Base-by-base conservation (phyloP, 2,797 vertebrate genomes). In the Eidolon dupreanum region DNA sequence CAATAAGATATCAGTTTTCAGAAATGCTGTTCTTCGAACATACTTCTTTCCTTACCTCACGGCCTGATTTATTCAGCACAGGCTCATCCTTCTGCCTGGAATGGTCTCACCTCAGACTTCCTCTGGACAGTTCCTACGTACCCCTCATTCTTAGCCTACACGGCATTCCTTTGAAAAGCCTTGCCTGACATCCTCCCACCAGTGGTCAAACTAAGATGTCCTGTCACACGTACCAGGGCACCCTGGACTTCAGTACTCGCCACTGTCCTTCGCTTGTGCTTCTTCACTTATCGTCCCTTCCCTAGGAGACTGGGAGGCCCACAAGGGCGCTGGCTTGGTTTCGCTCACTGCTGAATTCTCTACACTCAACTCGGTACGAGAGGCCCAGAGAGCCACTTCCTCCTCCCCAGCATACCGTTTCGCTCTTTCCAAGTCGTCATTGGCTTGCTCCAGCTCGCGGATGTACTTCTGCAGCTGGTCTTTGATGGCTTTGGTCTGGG, bases 381-480 rank as follows among this genome's bases (percentile, higher is more conserved):
- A 53, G 20, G 31, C 24, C 19, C 43, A 38, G 15, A 38, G 7
- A 16, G 19, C 70, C 2, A n/a, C 9, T 12, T 77, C 17, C 19
- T 38, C 59, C 24, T 38, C 13, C 55, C 70, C 3, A 0, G 86
- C 94, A 3, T 92, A 99, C 99, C 99, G 99, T 98, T 99, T 99
- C 6, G 99, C 99, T 97, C 99, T 99, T 98, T 99, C 99, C 98
- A 99, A 91, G 98, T 99, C 99, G 49, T 99, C 99, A 0, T 99
- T 99, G 73, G 99, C 98, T 98, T 99, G 99, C 96, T 99, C 99
- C 0, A 99, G 98, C 96, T 99, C 99, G 78, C 99, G 96, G 97
- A 99, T 99, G 68, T 99, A 99, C 92, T 99, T 99, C 98, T 99
- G 99, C 89, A 99, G 98, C 83, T 99, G 99, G 86, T 99, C 99